Conservation (phyloP, 1,140 invertebrate species). For the Nebria ingens region DNA sequence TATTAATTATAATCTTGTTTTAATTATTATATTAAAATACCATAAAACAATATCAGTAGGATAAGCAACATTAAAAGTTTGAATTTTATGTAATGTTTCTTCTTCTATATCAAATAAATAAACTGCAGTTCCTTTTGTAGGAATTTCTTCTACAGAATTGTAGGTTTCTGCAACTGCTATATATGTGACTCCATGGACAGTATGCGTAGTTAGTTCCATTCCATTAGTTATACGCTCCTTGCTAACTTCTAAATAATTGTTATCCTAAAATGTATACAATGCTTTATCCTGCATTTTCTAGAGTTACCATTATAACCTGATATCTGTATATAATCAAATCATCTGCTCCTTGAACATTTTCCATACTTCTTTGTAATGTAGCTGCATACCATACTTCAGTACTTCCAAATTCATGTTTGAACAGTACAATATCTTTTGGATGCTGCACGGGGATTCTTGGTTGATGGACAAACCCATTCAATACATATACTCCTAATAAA, state of each 20-base stretch:
- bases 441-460: slow-evolving; percentile 12
- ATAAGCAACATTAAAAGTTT: slow-evolving; percentile 23
- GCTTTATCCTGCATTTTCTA: not conserved
- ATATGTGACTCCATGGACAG: slow-evolving; percentile 18
- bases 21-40: slow-evolving; percentile 15
- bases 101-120: slow-evolving; percentile 23
- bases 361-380: not conserved
- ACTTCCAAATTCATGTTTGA: slow-evolving; percentile 14
- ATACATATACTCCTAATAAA: not conserved
- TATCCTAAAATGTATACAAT: slow-evolving; percentile 14
- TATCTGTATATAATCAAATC: slow-evolving; percentile 15
- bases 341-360: not conserved
- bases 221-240: slow-evolving; percentile 15
- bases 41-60: slow-evolving; percentile 26
- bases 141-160: slow-evolving; percentile 12
- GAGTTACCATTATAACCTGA: not conserved
- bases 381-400: slow-evolving; percentile 19
- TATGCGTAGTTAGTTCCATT: slow-evolving; percentile 15
- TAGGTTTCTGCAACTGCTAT: slow-evolving; percentile 23
- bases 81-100: slow-evolving; percentile 25
- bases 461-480: not conserved
- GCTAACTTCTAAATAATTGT: slow-evolving; percentile 16
- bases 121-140: slow-evolving; percentile 18
- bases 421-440: slow-evolving; percentile 18
- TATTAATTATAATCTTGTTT: slow-evolving; percentile 21